Conservation (phyloP, 2,888 invertebrate species). For the Microctonus hyperodae region DNA sequence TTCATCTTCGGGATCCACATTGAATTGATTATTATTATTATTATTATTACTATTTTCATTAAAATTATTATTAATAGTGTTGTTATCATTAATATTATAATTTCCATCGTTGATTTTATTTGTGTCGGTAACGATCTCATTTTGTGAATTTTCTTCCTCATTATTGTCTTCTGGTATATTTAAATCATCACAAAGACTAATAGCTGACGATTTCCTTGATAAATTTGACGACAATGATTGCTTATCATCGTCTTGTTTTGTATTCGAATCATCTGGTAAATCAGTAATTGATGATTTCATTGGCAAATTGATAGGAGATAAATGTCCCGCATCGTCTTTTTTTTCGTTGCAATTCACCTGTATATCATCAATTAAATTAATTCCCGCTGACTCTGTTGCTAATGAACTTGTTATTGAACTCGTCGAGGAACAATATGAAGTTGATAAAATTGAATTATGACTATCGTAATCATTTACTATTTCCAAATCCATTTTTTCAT, state of each 20-base stretch:
- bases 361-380: too few species aligned
- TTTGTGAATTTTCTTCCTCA: background rate
- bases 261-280: background rate
- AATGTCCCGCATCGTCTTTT: too few species aligned
- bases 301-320: background rate
- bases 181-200: too few species aligned
- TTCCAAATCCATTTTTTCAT: background rate
- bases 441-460: background rate
- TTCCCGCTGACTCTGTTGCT: background rate
- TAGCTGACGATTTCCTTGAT: too few species aligned
- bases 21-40: background rate
- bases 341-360: too few species aligned
- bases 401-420: background rate
- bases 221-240: background rate
- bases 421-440: background rate
- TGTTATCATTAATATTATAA: too few species aligned
- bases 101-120: too few species aligned
- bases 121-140: too few species aligned
- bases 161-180: background rate
- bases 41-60: background rate
- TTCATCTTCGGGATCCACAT: background rate
- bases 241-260: background rate
- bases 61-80: too few species aligned
- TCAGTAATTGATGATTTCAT: background rate
- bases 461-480: background rate